Evolutionary conservation across 2,797 vertebrate species (phyloP), one percentile per base, ranked within the genome.

Genomic region (Molossus molossus): DNA sequence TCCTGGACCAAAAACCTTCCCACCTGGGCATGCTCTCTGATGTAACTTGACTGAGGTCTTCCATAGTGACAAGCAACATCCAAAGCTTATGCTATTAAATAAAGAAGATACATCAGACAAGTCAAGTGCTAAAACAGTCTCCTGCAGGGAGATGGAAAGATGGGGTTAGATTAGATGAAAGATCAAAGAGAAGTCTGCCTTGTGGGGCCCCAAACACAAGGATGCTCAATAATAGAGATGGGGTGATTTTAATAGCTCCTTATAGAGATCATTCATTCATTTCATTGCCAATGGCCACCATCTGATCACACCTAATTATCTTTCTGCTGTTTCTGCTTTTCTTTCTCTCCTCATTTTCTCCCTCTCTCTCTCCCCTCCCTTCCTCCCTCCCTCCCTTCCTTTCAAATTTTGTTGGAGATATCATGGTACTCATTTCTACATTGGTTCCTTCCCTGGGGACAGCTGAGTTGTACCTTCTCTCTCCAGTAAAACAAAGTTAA

Each of bases 281-380:
- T 80, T 87, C 9, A 33, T 82, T 60, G 21, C 21, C 27, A 65
- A 9, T 40, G 84, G 29, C 25, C 20, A 83, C 33, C 7, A 21
- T 70, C 40, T 76, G 45, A 90, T 62, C 23, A 90, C 9, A 90
- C 15, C 33, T 64, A 62, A 60, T 73, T 79, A 73, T 53, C 72
- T 62, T 67, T 91, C 70, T 58, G 37, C 55, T 80, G 37, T 14
- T 27, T 33, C 40, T 82, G 25, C 6, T 67, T 76, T 9, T 11
- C n/a, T 37, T 10, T 33, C 58, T n/a, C 3, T 33, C 58, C n/a
- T 1, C 14, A 14, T 29, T 13, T 64, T 29, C 13, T 5, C 15
- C 4, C 9, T 1, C 14, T 8, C 12, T 12, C 10, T 9, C 25
- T 29, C 12, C 12, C 9, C 9, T 4, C 23, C 60, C 10, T 12